Percentiles rank a stretch among this genome's conserved stretches.
Conservation (phyloP, 2,113 vertebrate species). For the Bubalus kerabau region DNA sequence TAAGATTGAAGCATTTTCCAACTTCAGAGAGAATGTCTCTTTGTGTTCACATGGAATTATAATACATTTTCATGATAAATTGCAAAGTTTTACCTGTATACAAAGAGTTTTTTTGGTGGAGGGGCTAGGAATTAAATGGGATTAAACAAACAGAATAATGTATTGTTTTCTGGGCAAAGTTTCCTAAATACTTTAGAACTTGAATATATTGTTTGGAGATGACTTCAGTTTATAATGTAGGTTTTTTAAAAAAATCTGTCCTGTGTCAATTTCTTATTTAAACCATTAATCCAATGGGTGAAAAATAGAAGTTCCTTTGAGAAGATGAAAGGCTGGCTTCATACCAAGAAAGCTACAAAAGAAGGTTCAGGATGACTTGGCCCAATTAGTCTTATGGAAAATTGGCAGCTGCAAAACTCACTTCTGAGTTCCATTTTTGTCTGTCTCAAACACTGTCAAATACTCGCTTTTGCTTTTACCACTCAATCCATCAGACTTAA, state of each 20-base stretch:
- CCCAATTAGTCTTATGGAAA: not conserved
- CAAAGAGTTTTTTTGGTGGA: not conserved
- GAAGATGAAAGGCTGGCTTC: not conserved
- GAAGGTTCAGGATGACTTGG: not conserved
- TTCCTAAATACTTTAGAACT: not conserved
- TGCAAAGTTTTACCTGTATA: slow-evolving; percentile 5
- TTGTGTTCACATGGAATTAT: slow-evolving; percentile 45
- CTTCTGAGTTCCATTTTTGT: not conserved
- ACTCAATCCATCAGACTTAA: not conserved
- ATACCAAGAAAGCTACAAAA: not conserved
- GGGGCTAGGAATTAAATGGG: not conserved
- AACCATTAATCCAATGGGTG: not conserved
- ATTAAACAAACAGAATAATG: not conserved
- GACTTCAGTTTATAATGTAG: not conserved
- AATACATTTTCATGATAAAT: not conserved
- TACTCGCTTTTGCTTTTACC: not conserved
- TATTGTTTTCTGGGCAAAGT: not conserved
- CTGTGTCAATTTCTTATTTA: not conserved
- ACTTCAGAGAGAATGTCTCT: slow-evolving; percentile 32
- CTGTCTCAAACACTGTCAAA: not conserved
- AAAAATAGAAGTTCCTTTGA: slow-evolving; percentile 2
- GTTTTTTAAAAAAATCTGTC: not conserved
- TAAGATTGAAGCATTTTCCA: slow-evolving; percentile 30
- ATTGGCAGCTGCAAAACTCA: not conserved
- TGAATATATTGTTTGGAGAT: not conserved